Conservation (phyloP, 1,140 invertebrate species). For the Ips nitidus region DNA sequence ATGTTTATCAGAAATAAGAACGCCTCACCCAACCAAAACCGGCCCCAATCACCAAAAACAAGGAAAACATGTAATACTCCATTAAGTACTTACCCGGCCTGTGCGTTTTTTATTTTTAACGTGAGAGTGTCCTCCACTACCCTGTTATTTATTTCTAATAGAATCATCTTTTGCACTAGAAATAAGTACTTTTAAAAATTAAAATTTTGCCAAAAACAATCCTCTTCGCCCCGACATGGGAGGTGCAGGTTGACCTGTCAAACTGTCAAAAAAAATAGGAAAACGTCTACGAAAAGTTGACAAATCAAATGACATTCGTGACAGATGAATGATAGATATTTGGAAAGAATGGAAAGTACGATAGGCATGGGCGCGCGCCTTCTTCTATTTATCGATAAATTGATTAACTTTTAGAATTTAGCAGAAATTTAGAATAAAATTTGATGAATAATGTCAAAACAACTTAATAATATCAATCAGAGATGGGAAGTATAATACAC, state of each 20-base stretch:
- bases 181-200: constrained; percentile 35
- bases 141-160: constrained; percentile 98
- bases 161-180: constrained; percentile 78
- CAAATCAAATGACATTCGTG: too few species aligned
- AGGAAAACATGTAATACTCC: constrained; percentile 6
- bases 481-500: too few species aligned
- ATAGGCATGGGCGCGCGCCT: too few species aligned
- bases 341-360: too few species aligned
- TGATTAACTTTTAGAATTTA: too few species aligned
- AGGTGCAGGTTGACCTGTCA: constrained; percentile 32
- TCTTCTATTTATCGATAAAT: too few species aligned
- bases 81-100: constrained; percentile 79
- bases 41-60: constrained; percentile 14
- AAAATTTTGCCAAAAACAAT: constrained; percentile 32
- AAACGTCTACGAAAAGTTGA: background rate
- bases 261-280: background rate
- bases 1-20: constrained; percentile 28
- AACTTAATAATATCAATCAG: too few species aligned
- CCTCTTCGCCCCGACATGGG: constrained; percentile 37
- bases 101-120: constrained; percentile 93
- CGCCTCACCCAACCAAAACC: constrained; percentile 39
- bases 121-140: constrained; percentile 95
- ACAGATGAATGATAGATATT: too few species aligned
- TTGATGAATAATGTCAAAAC: too few species aligned
- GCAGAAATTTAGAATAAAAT: too few species aligned